A percentile compares a stretch with the other conserved stretches of the same genome.
These are phyloP conservation scores for Scaptomyza pallida DNA, from an alignment of 1,140 invertebrate genomes.

Conservation along the genomic window DNA sequence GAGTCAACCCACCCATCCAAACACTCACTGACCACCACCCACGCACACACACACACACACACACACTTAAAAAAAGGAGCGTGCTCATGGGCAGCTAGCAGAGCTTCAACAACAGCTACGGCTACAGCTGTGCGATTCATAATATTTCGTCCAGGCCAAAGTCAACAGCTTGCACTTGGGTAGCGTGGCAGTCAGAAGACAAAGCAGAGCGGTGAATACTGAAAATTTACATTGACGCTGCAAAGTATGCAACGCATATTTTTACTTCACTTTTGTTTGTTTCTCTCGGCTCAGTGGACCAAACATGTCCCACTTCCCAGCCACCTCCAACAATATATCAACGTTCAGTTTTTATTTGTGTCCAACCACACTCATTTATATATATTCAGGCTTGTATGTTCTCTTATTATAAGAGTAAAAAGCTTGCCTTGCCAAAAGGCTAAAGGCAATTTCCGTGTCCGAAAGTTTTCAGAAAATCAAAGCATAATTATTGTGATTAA, in stretches of 20 bases:
- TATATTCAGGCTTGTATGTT: neutral
- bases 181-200: conserved; percentile 35
- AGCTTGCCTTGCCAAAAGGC: neutral
- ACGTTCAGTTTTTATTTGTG: conserved; percentile 11
- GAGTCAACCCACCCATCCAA: conserved; percentile 29
- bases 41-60: neutral
- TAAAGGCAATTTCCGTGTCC: neutral
- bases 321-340: neutral
- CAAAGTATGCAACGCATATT: conserved; percentile 78
- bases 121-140: conserved; percentile 35
- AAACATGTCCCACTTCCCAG: conserved; percentile 16
- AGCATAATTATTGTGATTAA: neutral
- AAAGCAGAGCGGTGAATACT: conserved; percentile 22
- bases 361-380: neutral
- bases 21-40: neutral
- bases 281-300: conserved; percentile 46
- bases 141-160: conserved; percentile 74
- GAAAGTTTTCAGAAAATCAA: neutral
- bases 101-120: conserved; percentile 34
- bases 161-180: conserved; percentile 68
- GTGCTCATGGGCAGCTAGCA: conserved; percentile 42
- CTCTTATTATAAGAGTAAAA: neutral
- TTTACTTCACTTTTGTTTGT: conserved; percentile 74
- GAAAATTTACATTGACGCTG: conserved; percentile 74
- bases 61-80: conserved; percentile 41